phyloP scores from a whole-genome alignment of 2,797 vertebrate genomes.

The Tenualosa thibaudeaui region DNA sequence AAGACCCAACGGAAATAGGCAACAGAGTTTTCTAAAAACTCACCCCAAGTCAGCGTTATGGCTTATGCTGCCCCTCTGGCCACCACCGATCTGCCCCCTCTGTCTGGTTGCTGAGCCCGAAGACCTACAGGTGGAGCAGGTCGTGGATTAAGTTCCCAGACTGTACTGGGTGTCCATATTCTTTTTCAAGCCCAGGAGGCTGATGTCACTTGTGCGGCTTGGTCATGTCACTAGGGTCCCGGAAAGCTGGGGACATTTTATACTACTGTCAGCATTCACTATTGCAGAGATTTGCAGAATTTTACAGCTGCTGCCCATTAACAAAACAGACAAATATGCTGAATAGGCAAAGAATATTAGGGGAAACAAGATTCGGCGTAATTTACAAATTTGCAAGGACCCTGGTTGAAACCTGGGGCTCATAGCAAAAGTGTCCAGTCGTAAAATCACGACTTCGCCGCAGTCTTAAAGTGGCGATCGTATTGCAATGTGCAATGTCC shows the following conservation, averaged over 20 bases:
- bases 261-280: background rate
- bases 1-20: no score
- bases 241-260: background rate
- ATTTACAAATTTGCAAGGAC: background rate
- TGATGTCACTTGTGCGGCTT: constrained; percentile 23
- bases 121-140: constrained; percentile 16
- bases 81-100: background rate
- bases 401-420: background rate
- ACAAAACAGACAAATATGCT: background rate
- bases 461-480: constrained; percentile 40
- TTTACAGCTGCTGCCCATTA: background rate
- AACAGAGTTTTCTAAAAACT: no score
- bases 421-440: background rate
- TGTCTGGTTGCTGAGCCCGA: constrained; percentile 44
- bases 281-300: background rate
- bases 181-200: constrained; percentile 55
- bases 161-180: constrained; percentile 49
- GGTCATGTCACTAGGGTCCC: background rate
- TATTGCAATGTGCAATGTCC: constrained; percentile 52
- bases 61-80: constrained; percentile 32
- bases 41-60: background rate
- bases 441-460: background rate
- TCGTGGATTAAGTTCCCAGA: constrained; percentile 43
- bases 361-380: no score
- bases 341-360: background rate